Base-by-base conservation (phyloP, 2,888 invertebrate genomes). In the Iphiclides podalirius region DNA sequence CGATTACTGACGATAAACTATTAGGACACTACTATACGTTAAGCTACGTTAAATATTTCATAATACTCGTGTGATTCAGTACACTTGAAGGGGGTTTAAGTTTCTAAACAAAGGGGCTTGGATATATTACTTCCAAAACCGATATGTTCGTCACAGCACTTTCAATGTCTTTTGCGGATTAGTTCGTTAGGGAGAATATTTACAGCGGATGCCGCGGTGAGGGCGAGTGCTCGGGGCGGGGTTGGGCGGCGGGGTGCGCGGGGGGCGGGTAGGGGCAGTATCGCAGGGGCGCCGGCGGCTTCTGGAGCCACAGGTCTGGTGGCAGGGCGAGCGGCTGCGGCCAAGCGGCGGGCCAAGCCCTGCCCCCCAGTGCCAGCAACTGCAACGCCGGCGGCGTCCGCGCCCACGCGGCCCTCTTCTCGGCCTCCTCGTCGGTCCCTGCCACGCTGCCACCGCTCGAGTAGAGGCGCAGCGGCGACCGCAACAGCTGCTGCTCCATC, bases 241-340 rank as follows among this genome's bases (percentile, higher is more conserved):
- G 75, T 56, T 78, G 84, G n/a, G n/a, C n/a, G n/a, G n/a, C n/a
- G n/a, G n/a, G n/a, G 56, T 78, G 84, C 47, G 83, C 57, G 13
- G 87, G 88, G 9, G 92, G 90, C n/a, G 92, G 91, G 61, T 92
- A 92, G 7, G 92, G 91, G 67, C 92, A 91, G 71, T 88, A 88
- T 64, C 91, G 90, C 9, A 92, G 84, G 1, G 91, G 88, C 20
- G 87, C 67, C 1, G 89, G 90, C 0, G 95, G 95, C 75, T 97
- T 97, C 90, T 96, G 97, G 92, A 97, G 94, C 90, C 97, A 97
- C 7, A 96, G 94, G 72, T 97, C 96, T 54, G 96, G 96, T 62
- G 96, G 96, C 43, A 95, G 87, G 23, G 41, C 42, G 7, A 48
- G 42, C 8, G 48, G 48, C 31, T 48, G 48, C 1, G 42, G 42